These are phyloP conservation scores for Aptenodytes patagonicus DNA, from an alignment of 2,113 vertebrate genomes.

Conservation along the genomic window DNA sequence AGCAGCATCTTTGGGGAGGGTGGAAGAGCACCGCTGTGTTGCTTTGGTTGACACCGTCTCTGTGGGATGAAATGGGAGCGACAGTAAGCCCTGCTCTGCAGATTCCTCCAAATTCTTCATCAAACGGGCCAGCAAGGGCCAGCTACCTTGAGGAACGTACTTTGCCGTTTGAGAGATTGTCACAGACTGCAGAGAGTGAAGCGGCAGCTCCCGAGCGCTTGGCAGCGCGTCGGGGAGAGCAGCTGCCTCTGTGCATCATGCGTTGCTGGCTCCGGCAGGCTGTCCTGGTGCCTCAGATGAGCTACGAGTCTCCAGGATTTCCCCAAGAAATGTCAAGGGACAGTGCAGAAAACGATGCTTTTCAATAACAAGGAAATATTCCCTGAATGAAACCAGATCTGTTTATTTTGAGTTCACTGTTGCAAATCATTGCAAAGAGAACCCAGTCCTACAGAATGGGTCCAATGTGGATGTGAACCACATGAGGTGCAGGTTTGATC, in stretches of 20 bases:
- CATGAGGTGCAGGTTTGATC: conserved; percentile 61
- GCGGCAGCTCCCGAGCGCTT: not conserved
- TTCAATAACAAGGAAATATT: conserved; percentile 64
- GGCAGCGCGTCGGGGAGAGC: fast-evolving
- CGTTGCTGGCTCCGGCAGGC: not conserved
- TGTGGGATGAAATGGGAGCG: not conserved
- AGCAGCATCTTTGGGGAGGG: not conserved
- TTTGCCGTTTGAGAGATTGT: not conserved
- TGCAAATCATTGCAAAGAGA: conserved; percentile 53
- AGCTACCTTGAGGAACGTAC: fast-evolving
- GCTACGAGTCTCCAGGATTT: conserved; percentile 2
- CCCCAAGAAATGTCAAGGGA: conserved; percentile 17
- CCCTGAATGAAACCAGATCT: conserved; percentile 63
- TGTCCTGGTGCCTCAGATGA: not conserved
- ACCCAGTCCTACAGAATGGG: conserved; percentile 13
- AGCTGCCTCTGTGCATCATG: not conserved
- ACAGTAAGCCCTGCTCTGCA: not conserved
- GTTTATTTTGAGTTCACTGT: conserved; percentile 62
- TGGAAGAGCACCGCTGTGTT: fast-evolving
- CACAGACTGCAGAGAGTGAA: fast-evolving
- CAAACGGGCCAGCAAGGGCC: not conserved
- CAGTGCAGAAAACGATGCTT: conserved; percentile 40
- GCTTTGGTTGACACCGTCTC: not conserved
- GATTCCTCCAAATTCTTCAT: not conserved
- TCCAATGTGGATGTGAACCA: conserved; percentile 37